Conservation (phyloP, 1,140 invertebrate genomes). For the Sarcophaga peregrina region DNA sequence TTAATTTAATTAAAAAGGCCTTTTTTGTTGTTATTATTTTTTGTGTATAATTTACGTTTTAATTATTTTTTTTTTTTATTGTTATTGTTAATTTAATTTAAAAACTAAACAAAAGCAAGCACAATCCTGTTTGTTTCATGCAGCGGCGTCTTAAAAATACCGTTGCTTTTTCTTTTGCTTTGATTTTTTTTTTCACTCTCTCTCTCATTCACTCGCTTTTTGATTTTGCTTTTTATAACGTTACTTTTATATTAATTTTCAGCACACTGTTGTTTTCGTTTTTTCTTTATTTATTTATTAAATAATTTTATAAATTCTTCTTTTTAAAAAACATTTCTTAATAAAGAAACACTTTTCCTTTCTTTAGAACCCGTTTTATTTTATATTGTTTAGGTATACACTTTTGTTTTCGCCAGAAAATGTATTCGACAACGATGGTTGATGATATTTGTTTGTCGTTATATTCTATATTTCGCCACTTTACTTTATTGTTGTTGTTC, state of each 20-base stretch:
- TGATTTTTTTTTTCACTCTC: background rate
- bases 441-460: background rate
- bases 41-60: conserved; percentile 4
- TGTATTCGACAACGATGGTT: background rate
- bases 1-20: background rate
- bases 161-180: conserved; percentile 11
- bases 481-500: conserved; percentile 28
- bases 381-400: background rate
- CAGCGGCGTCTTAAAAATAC: background rate
- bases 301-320: background rate
- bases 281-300: background rate
- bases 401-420: background rate
- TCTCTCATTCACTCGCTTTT: background rate
- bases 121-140: background rate
- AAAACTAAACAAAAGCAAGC: background rate
- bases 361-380: background rate
- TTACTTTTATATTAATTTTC: conserved; percentile 9
- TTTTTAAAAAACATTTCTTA: background rate
- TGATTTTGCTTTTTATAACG: background rate
- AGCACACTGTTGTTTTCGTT: background rate
- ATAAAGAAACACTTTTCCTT: conserved; percentile 25
- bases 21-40: background rate
- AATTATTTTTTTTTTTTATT: background rate
- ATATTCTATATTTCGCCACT: background rate
- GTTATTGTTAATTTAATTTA: conserved; percentile 17